These are phyloP conservation scores for Sylvia borin DNA, from an alignment of 2,797 vertebrate species.

Conservation along the genomic window DNA sequence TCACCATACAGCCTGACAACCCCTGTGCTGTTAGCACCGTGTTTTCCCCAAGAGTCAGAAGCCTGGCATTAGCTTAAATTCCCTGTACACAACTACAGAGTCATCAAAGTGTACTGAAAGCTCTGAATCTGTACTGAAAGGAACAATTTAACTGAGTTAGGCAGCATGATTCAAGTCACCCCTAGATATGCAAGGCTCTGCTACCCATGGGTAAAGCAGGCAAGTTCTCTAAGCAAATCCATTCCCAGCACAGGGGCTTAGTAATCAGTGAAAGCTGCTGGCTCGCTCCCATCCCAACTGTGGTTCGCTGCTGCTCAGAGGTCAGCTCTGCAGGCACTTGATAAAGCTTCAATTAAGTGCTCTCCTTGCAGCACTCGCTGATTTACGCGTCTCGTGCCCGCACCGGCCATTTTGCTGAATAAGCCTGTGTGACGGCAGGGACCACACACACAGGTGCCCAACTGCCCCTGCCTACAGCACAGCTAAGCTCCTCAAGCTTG, in stretches of 20 bases:
- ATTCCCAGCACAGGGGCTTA: slow-evolving; percentile 18
- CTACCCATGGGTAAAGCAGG: slow-evolving; percentile 44
- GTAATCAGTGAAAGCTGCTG: slow-evolving; percentile 54
- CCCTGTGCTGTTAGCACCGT: rapidly evolving
- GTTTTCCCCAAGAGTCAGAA: rapidly evolving
- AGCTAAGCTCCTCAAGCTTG: background rate
- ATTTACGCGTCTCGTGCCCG: slow-evolving; percentile 25
- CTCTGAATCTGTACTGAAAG: background rate
- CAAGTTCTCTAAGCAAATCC: slow-evolving; percentile 47
- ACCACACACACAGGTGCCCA: background rate
- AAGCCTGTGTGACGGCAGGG: background rate
- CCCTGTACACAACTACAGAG: background rate
- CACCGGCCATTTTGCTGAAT: slow-evolving; percentile 38
- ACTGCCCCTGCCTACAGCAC: background rate
- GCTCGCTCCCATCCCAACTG: slow-evolving; percentile 53
- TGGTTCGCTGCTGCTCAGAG: slow-evolving; percentile 40
- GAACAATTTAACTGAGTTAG: slow-evolving; percentile 1
- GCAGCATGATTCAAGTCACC: slow-evolving; percentile 25
- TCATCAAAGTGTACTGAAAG: background rate
- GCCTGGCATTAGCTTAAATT: background rate
- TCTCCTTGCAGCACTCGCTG: slow-evolving; percentile 38
- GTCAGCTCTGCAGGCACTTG: slow-evolving; percentile 68
- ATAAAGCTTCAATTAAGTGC: slow-evolving; percentile 72
- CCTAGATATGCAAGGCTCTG: slow-evolving; percentile 25
- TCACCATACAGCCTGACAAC: background rate